These are phyloP conservation scores for Oryzias sinensis DNA, from an alignment of 2,797 vertebrate genomes.

Conservation along the genomic window DNA sequence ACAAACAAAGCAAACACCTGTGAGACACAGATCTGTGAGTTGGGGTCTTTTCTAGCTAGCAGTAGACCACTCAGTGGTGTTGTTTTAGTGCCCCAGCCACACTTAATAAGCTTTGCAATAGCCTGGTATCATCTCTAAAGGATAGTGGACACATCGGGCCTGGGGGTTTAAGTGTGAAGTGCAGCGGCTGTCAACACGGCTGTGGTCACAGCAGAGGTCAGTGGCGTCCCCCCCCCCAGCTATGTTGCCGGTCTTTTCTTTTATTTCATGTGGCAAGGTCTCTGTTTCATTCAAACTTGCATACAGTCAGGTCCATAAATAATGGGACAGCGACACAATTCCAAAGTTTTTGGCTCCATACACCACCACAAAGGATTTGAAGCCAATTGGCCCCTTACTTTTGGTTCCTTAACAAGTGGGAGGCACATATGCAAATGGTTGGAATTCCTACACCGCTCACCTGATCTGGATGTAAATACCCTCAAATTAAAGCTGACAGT, in stretches of 20 bases:
- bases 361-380: no score
- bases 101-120: slow-evolving; percentile 35
- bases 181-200: slow-evolving; percentile 65
- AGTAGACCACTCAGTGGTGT: slow-evolving; percentile 23
- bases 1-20: background rate
- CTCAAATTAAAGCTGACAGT: no score
- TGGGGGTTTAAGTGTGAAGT: slow-evolving; percentile 58
- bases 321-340: no score
- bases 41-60: slow-evolving; percentile 23
- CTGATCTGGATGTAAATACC: no score
- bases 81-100: slow-evolving; percentile 22
- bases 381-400: no score
- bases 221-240: slow-evolving; percentile 32
- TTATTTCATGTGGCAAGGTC: slow-evolving; percentile 36
- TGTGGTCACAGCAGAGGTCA: slow-evolving; percentile 65
- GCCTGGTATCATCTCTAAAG: slow-evolving; percentile 48
- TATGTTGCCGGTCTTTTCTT: slow-evolving; percentile 27
- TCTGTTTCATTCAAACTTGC: slow-evolving; percentile 35
- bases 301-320: background rate
- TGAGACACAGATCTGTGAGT: slow-evolving; percentile 22
- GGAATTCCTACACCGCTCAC: no score
- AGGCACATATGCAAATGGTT: no score
- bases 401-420: no score
- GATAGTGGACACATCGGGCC: slow-evolving; percentile 56
- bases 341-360: no score